Evolutionary conservation across 2,797 vertebrate genomes (phyloP), one percentile per base, ranked within the genome.

Genomic region (Onychomys leucogaster): DNA sequence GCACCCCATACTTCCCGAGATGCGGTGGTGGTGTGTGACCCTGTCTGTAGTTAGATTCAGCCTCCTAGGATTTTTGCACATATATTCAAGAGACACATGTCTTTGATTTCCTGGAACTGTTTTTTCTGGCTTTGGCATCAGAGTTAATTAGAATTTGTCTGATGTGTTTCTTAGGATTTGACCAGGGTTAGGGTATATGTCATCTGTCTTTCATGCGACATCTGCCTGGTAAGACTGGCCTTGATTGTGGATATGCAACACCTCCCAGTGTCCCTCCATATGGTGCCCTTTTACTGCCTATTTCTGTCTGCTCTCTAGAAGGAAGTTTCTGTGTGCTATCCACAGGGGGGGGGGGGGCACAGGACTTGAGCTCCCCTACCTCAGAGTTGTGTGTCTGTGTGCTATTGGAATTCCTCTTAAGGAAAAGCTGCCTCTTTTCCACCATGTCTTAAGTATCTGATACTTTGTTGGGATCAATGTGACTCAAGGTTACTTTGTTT

Each of bases 11-110:
- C 29, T 37, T 85, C 67, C 90, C 81, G 49, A 55, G 71, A 6
- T 52, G 21, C 25, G 17, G 55, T 12, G 2, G 1, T 0, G 52
- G 10, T 29, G 16, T n/a, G 1, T 5, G 2, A 16, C 23, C 34
- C 55, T 16, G 9, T 52, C 59, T 49, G 4, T 43, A 0, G 25
- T 3, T 21, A 25, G 59, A 57, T 12, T 65, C 1, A 5, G 21
- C 46, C n/a, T 73, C 55, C 63, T 21, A 59, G n/a, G 19, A 2
- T 55, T 71, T 59, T 16, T 81, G 59, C 25, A 2, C 8, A 4
- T 49, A 11, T 78, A 8, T 34, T 34, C 17, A 1, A 2, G 43
- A 80, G 21, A 80, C 49, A 0, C 1, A 29, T 23, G 37, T 14
- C 41, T 80, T 13, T 41, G 34, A 41, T 61, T 67, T 41, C 82